Base-by-base conservation (phyloP, 2,888 invertebrate species). In the Rhyacophila evoluta region DNA sequence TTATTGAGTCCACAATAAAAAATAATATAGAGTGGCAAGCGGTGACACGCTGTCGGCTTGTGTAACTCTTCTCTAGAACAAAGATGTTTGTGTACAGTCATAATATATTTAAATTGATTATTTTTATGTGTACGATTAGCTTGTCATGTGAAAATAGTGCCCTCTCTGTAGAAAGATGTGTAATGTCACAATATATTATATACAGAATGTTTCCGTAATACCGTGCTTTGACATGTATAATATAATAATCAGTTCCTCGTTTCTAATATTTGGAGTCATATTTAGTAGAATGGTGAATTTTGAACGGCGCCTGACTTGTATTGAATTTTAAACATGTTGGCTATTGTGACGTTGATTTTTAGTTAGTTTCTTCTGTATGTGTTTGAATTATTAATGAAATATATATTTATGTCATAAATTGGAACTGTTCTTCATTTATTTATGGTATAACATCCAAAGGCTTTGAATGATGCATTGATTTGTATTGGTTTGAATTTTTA, bases 91-190 rank as follows among this genome's bases (percentile, higher is more conserved):
- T 80, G 67, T 80, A 74, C 77, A 80, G 77, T 72, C 38, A 75
- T 75, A 74, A 74, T 74, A 76, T 80, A 80, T 80, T 70, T 77
- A 78, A 74, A 76, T 81, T 76, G 74, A 76, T 74, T 38, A 75
- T 75, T 78, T 41, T 77, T 75, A 77, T 72, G 77, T 78, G 72
- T 79, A 75, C 33, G 69, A 72, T 72, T 81, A 81, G 81, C 78
- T 72, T 69, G 81, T 81, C 76, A 74, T 81, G 81, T 81, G 75
- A 76, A 75, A 77, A 55, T 80, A 75, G 81, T 81, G 81, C 80
- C 81, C 81, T 81, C 80, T 68, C 27, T 12, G 72, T 80, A 74
- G 71, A 70, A 10, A 28, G 27, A 25, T 69, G 11, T 12, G 33
- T 74, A 19, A 29, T 27, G 55, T 19, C 55, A 55, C 55, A 55